Evolutionary conservation across 2,888 invertebrate genomes (phyloP).

Genomic region (Trichacis sp.): DNA sequence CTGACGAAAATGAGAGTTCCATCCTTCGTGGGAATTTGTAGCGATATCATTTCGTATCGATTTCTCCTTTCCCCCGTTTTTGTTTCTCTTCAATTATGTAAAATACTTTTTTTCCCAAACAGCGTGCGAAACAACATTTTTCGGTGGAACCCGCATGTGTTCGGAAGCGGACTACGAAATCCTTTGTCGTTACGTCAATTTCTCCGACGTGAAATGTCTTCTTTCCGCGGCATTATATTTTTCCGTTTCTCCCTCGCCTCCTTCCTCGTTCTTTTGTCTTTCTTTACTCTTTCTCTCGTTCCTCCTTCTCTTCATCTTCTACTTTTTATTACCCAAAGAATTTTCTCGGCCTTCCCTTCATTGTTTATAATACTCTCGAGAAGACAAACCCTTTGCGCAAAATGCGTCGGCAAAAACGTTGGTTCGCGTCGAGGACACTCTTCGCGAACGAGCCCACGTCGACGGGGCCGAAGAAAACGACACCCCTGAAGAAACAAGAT

Average conservation of each 20-base stretch:
- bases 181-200: conserved; percentile 17
- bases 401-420: background rate
- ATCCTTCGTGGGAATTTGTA: no score
- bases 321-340: conserved; percentile 19
- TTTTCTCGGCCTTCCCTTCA: conserved; percentile 7
- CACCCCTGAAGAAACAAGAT: background rate
- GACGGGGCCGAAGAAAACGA: background rate
- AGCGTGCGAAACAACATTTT: no score
- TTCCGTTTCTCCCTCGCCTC: conserved; percentile 9
- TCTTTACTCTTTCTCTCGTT: background rate
- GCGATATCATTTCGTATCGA: no score
- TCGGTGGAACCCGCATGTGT: no score
- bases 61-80: no score
- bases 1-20: no score
- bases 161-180: conserved; percentile 13
- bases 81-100: no score
- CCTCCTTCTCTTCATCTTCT: conserved; percentile 9
- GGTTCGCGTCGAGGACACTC: background rate
- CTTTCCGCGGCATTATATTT: conserved; percentile 22
- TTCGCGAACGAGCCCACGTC: background rate
- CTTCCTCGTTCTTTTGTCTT: conserved; percentile 4
- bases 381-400: conserved; percentile 4
- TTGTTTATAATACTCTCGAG: background rate
- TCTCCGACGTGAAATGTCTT: conserved; percentile 20
- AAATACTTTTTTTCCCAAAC: no score